phyloP scores from a whole-genome alignment of 2,888 invertebrate species.

The Barypeithes pellucidus region DNA sequence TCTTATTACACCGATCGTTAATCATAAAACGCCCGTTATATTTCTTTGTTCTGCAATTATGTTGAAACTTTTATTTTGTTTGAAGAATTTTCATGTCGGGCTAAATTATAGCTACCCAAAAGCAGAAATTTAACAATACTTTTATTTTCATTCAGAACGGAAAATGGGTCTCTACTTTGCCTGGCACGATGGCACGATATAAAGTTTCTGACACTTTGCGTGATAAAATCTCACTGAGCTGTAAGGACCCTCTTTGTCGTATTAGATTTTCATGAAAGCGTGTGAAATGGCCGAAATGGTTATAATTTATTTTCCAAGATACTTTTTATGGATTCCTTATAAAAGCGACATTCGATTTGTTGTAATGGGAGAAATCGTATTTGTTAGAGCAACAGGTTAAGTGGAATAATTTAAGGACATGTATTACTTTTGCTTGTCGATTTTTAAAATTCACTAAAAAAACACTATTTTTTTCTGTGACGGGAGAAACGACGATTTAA shows the following conservation, averaged over 20 bases:
- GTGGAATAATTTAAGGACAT: neutral
- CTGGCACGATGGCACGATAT: constrained; percentile 25
- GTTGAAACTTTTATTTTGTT: constrained; percentile 19
- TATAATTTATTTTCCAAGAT: constrained; percentile 13
- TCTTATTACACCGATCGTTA: too few relatives aligned
- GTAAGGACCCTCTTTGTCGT: constrained; percentile 26
- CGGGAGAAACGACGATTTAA: too few relatives aligned
- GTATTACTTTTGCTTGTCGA: too few relatives aligned
- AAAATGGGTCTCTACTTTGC: constrained; percentile 29
- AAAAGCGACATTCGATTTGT: neutral
- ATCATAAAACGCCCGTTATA: too few relatives aligned
- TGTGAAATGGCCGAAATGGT: constrained; percentile 25
- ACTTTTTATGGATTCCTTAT: constrained; percentile 11
- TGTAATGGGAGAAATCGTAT: neutral
- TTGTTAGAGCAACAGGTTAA: neutral
- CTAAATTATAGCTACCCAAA: constrained; percentile 27
- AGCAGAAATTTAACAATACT: constrained; percentile 22
- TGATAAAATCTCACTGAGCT: constrained; percentile 34
- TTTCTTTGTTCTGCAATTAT: neutral
- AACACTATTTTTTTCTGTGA: too few relatives aligned
- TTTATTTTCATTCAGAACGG: constrained; percentile 26
- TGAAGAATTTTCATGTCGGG: constrained; percentile 21
- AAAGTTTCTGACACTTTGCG: constrained; percentile 39
- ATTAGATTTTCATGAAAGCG: constrained; percentile 22
- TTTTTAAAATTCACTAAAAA: too few relatives aligned